These are phyloP conservation scores for Clarias pachynema DNA, from an alignment of 2,797 vertebrate species.

Conservation along the genomic window DNA sequence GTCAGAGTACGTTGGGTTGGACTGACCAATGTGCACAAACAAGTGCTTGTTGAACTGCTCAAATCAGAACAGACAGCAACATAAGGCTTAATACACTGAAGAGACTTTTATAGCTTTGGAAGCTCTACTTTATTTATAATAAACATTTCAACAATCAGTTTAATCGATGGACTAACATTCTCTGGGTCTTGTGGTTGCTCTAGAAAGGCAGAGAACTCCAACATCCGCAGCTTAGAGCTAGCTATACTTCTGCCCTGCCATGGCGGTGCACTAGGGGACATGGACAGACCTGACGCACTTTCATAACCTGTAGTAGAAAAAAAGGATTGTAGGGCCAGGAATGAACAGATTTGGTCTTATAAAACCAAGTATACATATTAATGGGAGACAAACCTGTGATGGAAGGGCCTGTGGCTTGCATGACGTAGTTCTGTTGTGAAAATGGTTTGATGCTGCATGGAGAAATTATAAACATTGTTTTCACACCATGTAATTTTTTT, in stretches of 20 bases:
- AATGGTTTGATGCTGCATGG: constrained; percentile 91
- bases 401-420: constrained; percentile 82
- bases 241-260: constrained; percentile 92
- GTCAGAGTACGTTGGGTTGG: constrained; percentile 87
- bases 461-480: constrained; percentile 41
- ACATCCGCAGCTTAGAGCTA: constrained; percentile 90
- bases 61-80: constrained; percentile 19
- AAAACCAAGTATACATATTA: background rate
- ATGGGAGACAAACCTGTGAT: constrained; percentile 80
- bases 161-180: constrained; percentile 75
- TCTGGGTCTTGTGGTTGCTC: constrained; percentile 91
- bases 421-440: constrained; percentile 88
- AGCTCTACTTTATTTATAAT: background rate
- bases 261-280: constrained; percentile 81
- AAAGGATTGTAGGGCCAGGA: background rate
- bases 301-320: constrained; percentile 80
- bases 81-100: background rate
- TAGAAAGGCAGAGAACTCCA: constrained; percentile 94
- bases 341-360: background rate
- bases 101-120: background rate
- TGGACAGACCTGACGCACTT: constrained; percentile 79
- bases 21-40: constrained; percentile 94
- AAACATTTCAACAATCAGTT: background rate
- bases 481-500: background rate
- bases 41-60: constrained; percentile 92